Conservation (phyloP, 35 echinoderm and acorn worm species). For the Ptychodera flava region DNA sequence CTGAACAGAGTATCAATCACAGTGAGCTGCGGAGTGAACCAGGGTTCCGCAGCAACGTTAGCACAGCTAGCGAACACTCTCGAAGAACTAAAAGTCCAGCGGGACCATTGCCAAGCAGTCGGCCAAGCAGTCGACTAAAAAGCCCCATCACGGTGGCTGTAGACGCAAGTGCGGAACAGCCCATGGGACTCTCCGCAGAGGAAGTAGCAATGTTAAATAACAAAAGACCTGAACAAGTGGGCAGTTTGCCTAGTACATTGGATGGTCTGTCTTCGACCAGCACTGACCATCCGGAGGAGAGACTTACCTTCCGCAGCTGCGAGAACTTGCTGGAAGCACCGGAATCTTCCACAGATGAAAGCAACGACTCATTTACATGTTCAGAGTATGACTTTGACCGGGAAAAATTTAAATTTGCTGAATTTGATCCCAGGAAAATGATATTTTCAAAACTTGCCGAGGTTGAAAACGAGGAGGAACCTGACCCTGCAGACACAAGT, state of each 20-base stretch:
- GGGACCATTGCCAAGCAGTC: constrained; percentile 6
- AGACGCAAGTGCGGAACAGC: neutral
- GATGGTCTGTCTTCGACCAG: constrained; percentile 85
- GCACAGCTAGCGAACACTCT: constrained; percentile 50
- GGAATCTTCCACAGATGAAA: constrained; percentile 75
- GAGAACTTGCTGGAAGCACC: constrained; percentile 60
- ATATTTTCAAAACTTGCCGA: constrained; percentile 66
- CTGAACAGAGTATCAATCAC: constrained; percentile 50
- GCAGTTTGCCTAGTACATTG: constrained; percentile 93
- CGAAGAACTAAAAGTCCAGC: constrained; percentile 50
- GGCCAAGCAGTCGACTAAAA: neutral
- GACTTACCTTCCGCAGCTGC: neutral
- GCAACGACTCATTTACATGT: constrained; percentile 94
- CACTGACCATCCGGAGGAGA: constrained; percentile 15
- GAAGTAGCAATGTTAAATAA: constrained; percentile 84
- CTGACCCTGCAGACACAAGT: constrained; percentile 31
- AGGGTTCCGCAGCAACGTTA: constrained; percentile 55
- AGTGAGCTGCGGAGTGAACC: constrained; percentile 74
- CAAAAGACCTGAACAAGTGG: constrained; percentile 62
- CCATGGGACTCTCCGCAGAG: constrained; percentile 76
- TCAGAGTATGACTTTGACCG: constrained; percentile 80
- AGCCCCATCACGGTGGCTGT: neutral
- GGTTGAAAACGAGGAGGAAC: constrained; percentile 53
- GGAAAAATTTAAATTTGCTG: constrained; percentile 23
- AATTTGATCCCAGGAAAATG: constrained; percentile 42